Conservation (phyloP, 2,888 invertebrate species). For the Epirrita christyi region DNA sequence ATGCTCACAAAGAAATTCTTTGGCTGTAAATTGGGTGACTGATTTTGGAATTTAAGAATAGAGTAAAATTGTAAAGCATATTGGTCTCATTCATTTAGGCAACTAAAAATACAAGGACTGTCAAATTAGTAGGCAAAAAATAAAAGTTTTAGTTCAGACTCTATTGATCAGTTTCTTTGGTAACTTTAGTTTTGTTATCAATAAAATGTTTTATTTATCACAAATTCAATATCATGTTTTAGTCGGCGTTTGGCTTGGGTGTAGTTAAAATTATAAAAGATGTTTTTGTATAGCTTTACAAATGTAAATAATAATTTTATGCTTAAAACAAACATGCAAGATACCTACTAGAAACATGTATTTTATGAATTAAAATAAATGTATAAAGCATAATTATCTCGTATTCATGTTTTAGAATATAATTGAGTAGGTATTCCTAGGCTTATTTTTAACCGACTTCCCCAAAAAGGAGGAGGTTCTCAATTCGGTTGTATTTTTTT, state of each 20-base stretch:
- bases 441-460: too few relatives aligned
- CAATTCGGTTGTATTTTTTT: too few relatives aligned
- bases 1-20: conserved; percentile 7
- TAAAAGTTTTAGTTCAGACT: too few relatives aligned
- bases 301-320: not conserved
- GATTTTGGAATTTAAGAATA: conserved; percentile 3
- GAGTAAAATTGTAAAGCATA: not conserved
- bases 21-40: conserved; percentile 17
- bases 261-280: not conserved
- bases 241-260: not conserved
- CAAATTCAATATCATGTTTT: not conserved
- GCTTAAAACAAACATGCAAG: not conserved
- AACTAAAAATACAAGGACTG: not conserved
- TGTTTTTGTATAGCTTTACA: not conserved
- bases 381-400: conserved; percentile 1
- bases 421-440: too few relatives aligned
- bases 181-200: too few relatives aligned
- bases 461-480: too few relatives aligned
- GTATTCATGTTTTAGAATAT: too few relatives aligned
- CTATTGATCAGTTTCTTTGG: too few relatives aligned
- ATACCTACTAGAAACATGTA: conserved; percentile 8
- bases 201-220: not conserved
- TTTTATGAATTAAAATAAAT: conserved; percentile 11
- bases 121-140: not conserved
- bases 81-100: not conserved